phyloP scores from a whole-genome alignment of 2,113 vertebrate species.

The Micronycteris hirsuta region DNA sequence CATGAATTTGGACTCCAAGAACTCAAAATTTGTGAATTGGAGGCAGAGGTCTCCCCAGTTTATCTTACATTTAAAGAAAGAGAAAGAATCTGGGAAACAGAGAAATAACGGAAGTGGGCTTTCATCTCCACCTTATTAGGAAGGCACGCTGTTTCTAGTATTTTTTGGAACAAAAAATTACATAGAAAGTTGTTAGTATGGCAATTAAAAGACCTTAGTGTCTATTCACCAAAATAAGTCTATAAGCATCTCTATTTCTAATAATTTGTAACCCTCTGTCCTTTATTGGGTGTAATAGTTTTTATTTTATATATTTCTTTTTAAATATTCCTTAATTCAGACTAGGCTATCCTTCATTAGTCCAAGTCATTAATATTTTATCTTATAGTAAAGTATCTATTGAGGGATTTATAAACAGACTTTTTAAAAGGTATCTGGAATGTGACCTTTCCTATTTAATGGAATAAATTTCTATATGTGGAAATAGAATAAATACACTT shows the following conservation, averaged over 20 bases:
- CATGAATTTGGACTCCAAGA: neutral
- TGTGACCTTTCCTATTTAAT: constrained; percentile 26
- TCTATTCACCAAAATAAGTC: constrained; percentile 11
- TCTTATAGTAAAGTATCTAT: neutral
- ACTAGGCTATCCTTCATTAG: constrained; percentile 3
- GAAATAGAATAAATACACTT: neutral
- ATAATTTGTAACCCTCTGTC: constrained; percentile 26
- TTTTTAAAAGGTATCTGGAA: constrained; percentile 33
- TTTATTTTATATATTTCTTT: constrained; percentile 53
- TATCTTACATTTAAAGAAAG: constrained; percentile 7
- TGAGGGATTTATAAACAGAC: constrained; percentile 23
- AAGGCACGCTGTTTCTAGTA: neutral
- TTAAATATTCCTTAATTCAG: constrained; percentile 52
- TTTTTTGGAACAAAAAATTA: constrained; percentile 29
- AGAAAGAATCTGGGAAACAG: neutral
- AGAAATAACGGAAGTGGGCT: neutral
- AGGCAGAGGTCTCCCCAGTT: neutral
- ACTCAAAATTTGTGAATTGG: constrained; percentile 20
- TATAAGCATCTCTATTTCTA: constrained; percentile 22
- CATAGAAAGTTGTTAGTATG: neutral
- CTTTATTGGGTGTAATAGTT: constrained; percentile 29
- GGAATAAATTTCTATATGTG: neutral
- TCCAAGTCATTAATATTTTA: constrained; percentile 43
- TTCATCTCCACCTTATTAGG: neutral
- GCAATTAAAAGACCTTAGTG: constrained; percentile 48